Conservation (phyloP, 1,140 invertebrate genomes). For the Uloborus diversus region DNA sequence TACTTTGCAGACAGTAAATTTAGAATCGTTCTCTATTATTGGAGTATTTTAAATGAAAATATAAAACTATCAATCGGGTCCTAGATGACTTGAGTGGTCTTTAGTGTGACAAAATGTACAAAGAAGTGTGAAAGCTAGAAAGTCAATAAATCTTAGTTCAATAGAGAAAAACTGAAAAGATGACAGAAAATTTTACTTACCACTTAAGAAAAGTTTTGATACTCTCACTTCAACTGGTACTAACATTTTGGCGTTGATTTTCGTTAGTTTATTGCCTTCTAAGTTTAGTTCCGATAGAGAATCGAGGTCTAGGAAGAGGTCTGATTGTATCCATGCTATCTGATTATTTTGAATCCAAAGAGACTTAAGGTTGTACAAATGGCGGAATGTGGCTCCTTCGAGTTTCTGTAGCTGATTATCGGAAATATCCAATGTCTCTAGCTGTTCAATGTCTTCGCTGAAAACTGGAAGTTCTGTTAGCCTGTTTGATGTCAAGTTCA, state of each 20-base stretch:
- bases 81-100: too few relatives aligned
- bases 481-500: conserved; percentile 85
- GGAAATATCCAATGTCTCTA: conserved; percentile 80
- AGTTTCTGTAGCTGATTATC: conserved; percentile 83
- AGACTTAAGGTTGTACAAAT: conserved; percentile 74
- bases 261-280: conserved; percentile 83
- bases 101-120: too few relatives aligned
- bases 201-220: conserved; percentile 66
- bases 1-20: too few relatives aligned
- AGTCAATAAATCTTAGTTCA: too few relatives aligned
- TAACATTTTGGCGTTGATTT: conserved; percentile 74
- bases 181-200: conserved; percentile 54
- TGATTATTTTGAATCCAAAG: conserved; percentile 83
- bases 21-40: too few relatives aligned
- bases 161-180: too few relatives aligned
- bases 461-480: conserved; percentile 85
- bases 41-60: too few relatives aligned
- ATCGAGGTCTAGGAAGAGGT: conserved; percentile 81
- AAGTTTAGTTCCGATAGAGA: conserved; percentile 83
- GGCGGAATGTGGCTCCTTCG: conserved; percentile 75
- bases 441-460: conserved; percentile 76
- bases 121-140: too few relatives aligned
- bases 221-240: conserved; percentile 60
- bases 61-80: too few relatives aligned
- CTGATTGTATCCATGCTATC: conserved; percentile 79